Conservation (phyloP, 2,113 vertebrate genomes). For the Mus pahari region DNA sequence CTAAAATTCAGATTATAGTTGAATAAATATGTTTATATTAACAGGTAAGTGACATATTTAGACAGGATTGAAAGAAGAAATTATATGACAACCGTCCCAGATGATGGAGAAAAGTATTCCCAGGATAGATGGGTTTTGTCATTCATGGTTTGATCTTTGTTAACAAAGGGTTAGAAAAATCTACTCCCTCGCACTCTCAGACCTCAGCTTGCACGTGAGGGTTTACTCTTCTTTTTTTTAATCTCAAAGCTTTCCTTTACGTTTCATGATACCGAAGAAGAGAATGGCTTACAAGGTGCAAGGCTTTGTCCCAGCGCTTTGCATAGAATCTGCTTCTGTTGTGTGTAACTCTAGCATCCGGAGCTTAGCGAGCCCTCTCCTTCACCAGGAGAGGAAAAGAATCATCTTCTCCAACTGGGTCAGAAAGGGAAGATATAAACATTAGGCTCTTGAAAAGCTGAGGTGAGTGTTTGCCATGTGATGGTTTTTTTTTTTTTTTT, state of each 20-base stretch:
- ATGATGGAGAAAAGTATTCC: constrained; percentile 28
- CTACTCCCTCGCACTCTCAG: neutral
- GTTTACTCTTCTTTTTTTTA: constrained; percentile 1
- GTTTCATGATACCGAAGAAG: neutral
- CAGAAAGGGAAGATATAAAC: constrained; percentile 11
- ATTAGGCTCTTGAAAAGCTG: constrained; percentile 4
- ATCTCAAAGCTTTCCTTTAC: constrained; percentile 19
- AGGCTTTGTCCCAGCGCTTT: neutral
- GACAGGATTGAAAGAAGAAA: constrained; percentile 56
- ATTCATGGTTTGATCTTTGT: constrained; percentile 50
- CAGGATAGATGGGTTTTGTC: neutral
- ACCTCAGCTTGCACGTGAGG: neutral
- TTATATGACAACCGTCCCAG: constrained; percentile 43
- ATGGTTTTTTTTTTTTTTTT: neutral
- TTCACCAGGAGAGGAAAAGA: constrained; percentile 37
- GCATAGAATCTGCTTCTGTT: neutral
- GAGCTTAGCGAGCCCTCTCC: neutral
- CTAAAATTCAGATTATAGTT: constrained; percentile 50
- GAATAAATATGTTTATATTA: constrained; percentile 69
- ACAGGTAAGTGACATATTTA: constrained; percentile 68
- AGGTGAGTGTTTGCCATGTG: neutral
- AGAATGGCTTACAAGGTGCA: neutral
- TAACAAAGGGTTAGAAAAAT: constrained; percentile 15
- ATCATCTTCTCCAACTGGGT: neutral
- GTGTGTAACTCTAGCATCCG: neutral